Evolutionary conservation across 2,888 invertebrate genomes (phyloP), one percentile per base, ranked within the genome.

Genomic region (Apodemia hepburni): DNA sequence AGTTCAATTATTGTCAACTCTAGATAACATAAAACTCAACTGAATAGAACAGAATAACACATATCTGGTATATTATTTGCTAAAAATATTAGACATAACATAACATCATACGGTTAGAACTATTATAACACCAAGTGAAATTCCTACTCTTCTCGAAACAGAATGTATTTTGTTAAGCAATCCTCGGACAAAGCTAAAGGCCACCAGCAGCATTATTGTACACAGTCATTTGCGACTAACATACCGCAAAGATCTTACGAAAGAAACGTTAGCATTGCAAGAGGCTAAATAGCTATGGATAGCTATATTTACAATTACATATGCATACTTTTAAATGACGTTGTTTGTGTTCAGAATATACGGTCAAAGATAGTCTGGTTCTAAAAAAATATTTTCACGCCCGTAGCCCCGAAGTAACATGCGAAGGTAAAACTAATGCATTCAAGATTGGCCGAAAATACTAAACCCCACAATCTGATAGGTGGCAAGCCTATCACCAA

Each of bases 221-320:
- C 27, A 51, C 22, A 54, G 27, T 54, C 11, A 54, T 54, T 54
- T 54, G 27, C 54, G 18, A 54, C 27, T 54, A 54, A 54, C 54
- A 54, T 15, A 54, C 54, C 27, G 54, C 54, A 54, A 51, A 54
- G 54, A 22, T 54, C 54, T 54, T 54, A 54, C 54, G 54, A 54
- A 54, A 54, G 54, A 27, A 15, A 54, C 15, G 54, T 27, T 12
- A 15, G 27, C 54, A 27, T 54, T 27, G 54, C 51, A 12, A 54
- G 15, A 54, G 18, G 42, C 5, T 15, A 54, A 54, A 54, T 54
- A 54, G 22, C 51, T 27, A 11, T 12, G 2, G 22, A 51, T 27
- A 4, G 12, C 4, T 4, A 27, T 27, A 54, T 54, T 54, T 27
- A 27, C 18, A 54, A 54, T 54, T 54, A 12, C 51, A 18, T 27